A percentile compares a stretch with the other conserved stretches of the same genome.
Evolutionary conservation across 2,113 vertebrate species (phyloP).

Genomic region (Corythoichthys intestinalis): DNA sequence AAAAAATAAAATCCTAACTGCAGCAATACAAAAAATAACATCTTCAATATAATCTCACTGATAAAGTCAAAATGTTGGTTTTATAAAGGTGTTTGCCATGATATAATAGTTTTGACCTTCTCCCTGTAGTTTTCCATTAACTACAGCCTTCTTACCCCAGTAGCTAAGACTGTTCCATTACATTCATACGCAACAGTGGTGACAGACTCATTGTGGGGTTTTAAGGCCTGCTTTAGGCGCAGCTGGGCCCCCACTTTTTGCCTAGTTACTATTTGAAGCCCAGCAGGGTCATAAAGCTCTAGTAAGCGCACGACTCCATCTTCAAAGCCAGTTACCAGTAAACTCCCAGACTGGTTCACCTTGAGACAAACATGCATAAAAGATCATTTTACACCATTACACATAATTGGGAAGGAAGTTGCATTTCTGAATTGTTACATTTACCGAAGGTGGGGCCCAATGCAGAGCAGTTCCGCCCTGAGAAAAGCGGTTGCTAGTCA

Average conservation of each 20-base stretch:
- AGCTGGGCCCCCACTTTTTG: slow-evolving; percentile 60
- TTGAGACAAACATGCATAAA: slow-evolving; percentile 45
- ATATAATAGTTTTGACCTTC: neutral
- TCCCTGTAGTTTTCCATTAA: neutral
- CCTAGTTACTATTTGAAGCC: slow-evolving; percentile 34
- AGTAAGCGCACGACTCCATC: slow-evolving; percentile 89
- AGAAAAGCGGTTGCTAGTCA: slow-evolving; percentile 76
- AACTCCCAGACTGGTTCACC: slow-evolving; percentile 72
- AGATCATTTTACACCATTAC: neutral
- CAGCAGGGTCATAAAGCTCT: slow-evolving; percentile 72
- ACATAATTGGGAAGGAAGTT: neutral
- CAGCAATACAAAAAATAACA: too few relatives aligned
- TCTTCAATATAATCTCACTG: too few relatives aligned
- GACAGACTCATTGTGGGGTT: slow-evolving; percentile 81
- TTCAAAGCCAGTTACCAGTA: slow-evolving; percentile 84
- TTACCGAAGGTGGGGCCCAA: slow-evolving; percentile 82
- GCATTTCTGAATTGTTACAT: too few relatives aligned
- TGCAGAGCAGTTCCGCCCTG: slow-evolving; percentile 83
- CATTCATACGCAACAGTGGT: slow-evolving; percentile 82
- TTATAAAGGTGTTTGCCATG: too few relatives aligned
- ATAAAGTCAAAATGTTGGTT: too few relatives aligned
- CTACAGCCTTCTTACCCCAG: slow-evolving; percentile 73
- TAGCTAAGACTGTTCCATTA: slow-evolving; percentile 80
- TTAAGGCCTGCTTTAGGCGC: slow-evolving; percentile 80
- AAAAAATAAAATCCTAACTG: too few relatives aligned